These are phyloP conservation scores for Lemur catta DNA, from an alignment of 2,797 vertebrate genomes.

Conservation along the genomic window DNA sequence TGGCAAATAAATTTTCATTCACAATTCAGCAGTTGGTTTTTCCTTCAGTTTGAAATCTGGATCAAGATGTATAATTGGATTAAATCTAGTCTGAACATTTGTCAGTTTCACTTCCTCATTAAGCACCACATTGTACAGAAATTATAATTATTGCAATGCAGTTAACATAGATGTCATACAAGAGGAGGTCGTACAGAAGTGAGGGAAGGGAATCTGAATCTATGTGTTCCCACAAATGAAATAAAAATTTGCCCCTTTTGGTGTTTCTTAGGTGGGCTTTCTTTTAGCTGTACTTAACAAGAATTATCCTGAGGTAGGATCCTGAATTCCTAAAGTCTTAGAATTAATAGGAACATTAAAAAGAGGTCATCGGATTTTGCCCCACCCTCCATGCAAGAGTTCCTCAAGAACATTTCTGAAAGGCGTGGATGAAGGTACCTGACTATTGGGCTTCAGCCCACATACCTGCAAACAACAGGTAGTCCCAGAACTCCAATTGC, in stretches of 20 bases:
- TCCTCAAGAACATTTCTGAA: background rate
- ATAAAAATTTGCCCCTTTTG: background rate
- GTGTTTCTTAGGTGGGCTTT: background rate
- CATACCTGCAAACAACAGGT: background rate
- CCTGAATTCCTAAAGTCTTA: background rate
- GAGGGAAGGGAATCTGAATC: background rate
- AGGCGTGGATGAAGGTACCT: background rate
- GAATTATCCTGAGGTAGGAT: background rate
- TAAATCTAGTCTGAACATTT: conserved; percentile 75
- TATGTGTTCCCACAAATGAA: background rate
- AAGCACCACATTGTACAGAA: conserved; percentile 74
- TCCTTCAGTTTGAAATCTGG: conserved; percentile 64
- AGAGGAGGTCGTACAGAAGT: background rate
- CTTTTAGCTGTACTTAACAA: background rate
- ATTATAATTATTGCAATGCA: conserved; percentile 68
- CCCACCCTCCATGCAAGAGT: background rate
- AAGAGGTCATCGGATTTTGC: background rate
- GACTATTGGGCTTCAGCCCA: background rate
- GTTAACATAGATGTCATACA: conserved; percentile 62
- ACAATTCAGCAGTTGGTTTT: conserved; percentile 69
- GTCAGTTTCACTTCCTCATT: conserved; percentile 78
- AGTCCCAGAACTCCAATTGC: background rate
- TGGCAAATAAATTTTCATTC: conserved; percentile 72
- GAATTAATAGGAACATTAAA: background rate
- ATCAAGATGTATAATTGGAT: conserved; percentile 79